These are phyloP conservation scores for Drosophila affinis DNA, from an alignment of 2,888 invertebrate genomes.

Conservation along the genomic window DNA sequence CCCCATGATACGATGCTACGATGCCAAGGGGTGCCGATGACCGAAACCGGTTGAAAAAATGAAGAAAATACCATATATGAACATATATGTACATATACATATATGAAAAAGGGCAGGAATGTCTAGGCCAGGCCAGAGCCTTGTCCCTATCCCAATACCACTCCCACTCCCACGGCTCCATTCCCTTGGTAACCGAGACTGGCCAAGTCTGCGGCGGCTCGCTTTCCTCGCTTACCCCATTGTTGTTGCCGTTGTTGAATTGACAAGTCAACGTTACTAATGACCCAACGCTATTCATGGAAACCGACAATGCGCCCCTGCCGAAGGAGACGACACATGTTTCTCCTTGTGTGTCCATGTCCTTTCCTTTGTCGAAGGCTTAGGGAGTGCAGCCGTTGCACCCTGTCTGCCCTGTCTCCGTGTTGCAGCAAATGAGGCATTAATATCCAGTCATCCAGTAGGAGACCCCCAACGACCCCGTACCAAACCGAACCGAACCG, in stretches of 20 bases:
- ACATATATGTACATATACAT: constrained; percentile 41
- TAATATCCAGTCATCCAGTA: constrained; percentile 71
- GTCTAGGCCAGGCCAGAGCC: constrained; percentile 19
- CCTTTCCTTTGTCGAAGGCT: constrained; percentile 62
- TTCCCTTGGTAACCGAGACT: constrained; percentile 35
- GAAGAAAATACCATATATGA: constrained; percentile 26
- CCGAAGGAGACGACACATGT: constrained; percentile 28
- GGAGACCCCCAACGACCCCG: constrained; percentile 19
- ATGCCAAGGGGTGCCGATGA: constrained; percentile 36
- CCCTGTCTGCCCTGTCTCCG: constrained; percentile 21
- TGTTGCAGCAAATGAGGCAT: constrained; percentile 79
- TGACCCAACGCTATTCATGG: constrained; percentile 67
- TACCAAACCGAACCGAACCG: background rate
- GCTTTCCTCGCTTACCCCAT: constrained; percentile 4
- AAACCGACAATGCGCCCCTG: constrained; percentile 45
- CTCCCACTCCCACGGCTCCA: constrained; percentile 1
- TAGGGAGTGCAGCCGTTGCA: constrained; percentile 53
- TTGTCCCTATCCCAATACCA: background rate
- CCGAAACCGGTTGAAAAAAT: constrained; percentile 46
- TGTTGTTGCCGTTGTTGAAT: constrained; percentile 46
- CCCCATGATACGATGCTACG: background rate
- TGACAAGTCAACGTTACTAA: constrained; percentile 69
- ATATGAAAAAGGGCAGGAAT: constrained; percentile 14
- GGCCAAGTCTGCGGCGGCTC: constrained; percentile 33
- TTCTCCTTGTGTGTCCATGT: constrained; percentile 32